Evolutionary conservation across 2,113 vertebrate species (phyloP).

Genomic region (Coryphaenoides rupestris): DNA sequence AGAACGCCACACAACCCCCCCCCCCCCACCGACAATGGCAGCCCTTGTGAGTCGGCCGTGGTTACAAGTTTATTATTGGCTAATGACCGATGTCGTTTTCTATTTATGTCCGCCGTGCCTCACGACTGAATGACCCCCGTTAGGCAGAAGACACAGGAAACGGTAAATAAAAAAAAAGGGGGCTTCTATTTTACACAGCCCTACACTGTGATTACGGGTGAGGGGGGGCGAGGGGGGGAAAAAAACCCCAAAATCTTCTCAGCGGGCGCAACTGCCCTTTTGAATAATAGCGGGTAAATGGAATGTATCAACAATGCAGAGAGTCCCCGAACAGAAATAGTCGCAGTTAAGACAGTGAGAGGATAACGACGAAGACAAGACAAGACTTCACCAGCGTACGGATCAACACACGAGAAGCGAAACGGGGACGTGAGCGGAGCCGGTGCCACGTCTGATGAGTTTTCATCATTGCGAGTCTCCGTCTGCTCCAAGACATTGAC

Average conservation of each 20-base stretch:
- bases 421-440: too few relatives aligned
- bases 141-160: conserved; percentile 33
- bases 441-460: too few relatives aligned
- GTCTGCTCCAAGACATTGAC: too few relatives aligned
- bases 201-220: too few relatives aligned
- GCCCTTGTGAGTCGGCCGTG: conserved; percentile 41
- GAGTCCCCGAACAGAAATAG: too few relatives aligned
- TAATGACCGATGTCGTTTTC: conserved; percentile 18
- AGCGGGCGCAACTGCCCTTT: conserved; percentile 8
- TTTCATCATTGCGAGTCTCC: too few relatives aligned
- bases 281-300: conserved; percentile 18
- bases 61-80: conserved; percentile 10
- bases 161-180: conserved; percentile 36
- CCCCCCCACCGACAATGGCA: conserved; percentile 13
- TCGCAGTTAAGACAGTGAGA: too few relatives aligned
- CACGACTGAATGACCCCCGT: not conserved
- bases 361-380: too few relatives aligned
- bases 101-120: conserved; percentile 12
- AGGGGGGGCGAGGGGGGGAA: not conserved
- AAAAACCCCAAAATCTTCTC: conserved; percentile 32
- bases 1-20: conserved; percentile 40
- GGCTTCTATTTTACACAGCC: not conserved
- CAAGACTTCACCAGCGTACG: too few relatives aligned
- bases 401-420: too few relatives aligned
- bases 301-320: too few relatives aligned